A percentile compares a stretch with the other conserved stretches of the same genome.
Evolutionary conservation across 2,888 invertebrate species (phyloP).

Genomic region (Drymonia ruficornis): DNA sequence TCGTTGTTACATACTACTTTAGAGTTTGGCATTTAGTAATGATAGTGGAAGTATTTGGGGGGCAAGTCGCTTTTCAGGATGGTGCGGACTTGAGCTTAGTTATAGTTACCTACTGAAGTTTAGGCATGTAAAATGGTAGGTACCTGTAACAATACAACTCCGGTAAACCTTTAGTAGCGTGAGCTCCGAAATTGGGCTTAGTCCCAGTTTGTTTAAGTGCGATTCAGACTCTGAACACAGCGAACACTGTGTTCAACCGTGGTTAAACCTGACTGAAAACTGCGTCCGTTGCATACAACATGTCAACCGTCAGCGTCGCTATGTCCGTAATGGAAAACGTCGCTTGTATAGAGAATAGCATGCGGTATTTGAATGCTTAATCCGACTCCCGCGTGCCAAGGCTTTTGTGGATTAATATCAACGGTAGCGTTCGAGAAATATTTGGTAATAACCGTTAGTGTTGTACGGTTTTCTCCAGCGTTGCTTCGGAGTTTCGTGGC

Average conservation of each 20-base stretch:
- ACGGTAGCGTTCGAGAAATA: conserved; percentile 47
- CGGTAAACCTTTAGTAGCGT: conserved; percentile 60
- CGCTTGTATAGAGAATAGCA: conserved; percentile 42
- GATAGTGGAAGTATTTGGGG: too few species aligned
- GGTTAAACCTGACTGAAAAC: conserved; percentile 37
- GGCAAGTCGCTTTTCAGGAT: too few species aligned
- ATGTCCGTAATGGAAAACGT: conserved; percentile 50
- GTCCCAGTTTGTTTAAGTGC: conserved; percentile 65
- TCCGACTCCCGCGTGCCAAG: conserved; percentile 65
- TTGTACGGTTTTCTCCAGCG: conserved; percentile 41
- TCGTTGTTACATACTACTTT: too few species aligned
- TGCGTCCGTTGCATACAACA: conserved; percentile 27
- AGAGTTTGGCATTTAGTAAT: too few species aligned
- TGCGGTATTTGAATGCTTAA: conserved; percentile 71
- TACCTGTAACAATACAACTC: conserved; percentile 53
- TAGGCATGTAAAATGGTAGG: too few species aligned
- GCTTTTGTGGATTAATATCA: conserved; percentile 67
- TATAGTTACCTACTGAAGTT: too few species aligned
- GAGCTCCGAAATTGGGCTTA: conserved; percentile 69
- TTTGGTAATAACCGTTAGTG: conserved; percentile 45
- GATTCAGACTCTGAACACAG: conserved; percentile 52
- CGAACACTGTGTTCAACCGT: conserved; percentile 44
- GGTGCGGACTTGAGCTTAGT: too few species aligned
- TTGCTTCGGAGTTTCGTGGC: conserved; percentile 25
- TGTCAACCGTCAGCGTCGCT: conserved; percentile 37